phyloP scores from a whole-genome alignment of 2,113 vertebrate species.

The Cairina moschata region DNA sequence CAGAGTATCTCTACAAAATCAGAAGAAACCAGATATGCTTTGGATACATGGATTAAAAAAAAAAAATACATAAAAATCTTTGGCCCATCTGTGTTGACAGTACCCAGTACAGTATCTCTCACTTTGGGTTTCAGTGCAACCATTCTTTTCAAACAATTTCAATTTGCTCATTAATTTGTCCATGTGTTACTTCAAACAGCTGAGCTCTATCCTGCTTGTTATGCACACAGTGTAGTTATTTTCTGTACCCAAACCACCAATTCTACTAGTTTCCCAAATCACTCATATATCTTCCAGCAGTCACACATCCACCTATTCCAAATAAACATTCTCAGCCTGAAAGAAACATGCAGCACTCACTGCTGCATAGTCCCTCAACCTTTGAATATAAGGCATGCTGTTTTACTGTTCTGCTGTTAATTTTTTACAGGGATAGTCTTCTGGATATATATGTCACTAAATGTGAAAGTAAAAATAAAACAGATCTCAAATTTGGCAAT shows the following conservation, averaged over 20 bases:
- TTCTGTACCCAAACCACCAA: neutral
- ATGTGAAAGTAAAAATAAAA: neutral
- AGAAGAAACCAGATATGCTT: fast-evolving
- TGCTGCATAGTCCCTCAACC: neutral
- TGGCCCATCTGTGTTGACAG: too few species aligned
- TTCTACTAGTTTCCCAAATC: neutral
- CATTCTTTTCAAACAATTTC: neutral
- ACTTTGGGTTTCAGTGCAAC: neutral
- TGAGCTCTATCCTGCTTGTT: neutral
- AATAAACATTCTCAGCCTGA: neutral
- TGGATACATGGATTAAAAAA: neutral
- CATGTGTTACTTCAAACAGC: neutral
- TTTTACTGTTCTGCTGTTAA: neutral
- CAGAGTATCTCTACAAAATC: neutral
- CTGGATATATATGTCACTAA: neutral
- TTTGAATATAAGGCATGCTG: neutral
- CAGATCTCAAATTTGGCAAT: neutral
- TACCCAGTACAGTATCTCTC: neutral
- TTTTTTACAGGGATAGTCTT: neutral
- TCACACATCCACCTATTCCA: neutral
- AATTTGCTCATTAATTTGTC: neutral
- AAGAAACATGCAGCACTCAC: neutral
- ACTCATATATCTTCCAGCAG: neutral
- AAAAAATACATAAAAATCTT: neutral
- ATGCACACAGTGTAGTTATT: neutral